Evolutionary conservation across 2,888 invertebrate genomes (phyloP).

Genomic region (Macaria liturata): DNA sequence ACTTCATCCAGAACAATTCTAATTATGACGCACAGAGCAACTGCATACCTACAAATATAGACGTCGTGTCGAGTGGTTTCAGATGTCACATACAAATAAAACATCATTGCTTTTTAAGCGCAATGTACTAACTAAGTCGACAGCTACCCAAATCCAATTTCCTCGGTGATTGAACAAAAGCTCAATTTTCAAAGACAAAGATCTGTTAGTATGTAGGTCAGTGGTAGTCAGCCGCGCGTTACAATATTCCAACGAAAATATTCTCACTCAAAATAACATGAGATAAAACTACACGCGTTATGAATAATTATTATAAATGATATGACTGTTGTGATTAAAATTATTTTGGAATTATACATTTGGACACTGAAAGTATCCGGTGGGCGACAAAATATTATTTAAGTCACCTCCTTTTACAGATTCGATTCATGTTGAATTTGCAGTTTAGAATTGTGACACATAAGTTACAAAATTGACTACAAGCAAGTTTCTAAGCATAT

Average conservation of each 20-base stretch:
- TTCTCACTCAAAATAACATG: slow-evolving; percentile 38
- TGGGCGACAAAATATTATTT: neutral
- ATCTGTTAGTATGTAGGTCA: slow-evolving; percentile 41
- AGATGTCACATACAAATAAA: too few species aligned
- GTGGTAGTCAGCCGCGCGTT: slow-evolving; percentile 38
- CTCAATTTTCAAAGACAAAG: slow-evolving; percentile 34
- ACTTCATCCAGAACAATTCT: slow-evolving; percentile 17
- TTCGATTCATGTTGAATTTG: neutral
- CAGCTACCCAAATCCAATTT: neutral
- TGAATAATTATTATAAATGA: slow-evolving; percentile 2
- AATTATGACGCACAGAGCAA: neutral
- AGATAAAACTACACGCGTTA: slow-evolving; percentile 2
- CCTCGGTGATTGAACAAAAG: slow-evolving; percentile 15
- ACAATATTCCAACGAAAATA: slow-evolving; percentile 42
- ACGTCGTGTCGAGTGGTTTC: too few species aligned
- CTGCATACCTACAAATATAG: neutral
- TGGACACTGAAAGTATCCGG: slow-evolving; percentile 3
- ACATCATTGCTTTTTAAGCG: too few species aligned
- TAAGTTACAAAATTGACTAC: too few species aligned
- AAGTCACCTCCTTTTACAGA: slow-evolving; percentile 4
- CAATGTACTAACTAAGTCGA: neutral
- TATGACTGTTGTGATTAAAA: neutral
- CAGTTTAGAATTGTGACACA: neutral
- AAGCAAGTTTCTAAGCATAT: too few species aligned
- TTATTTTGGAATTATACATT: slow-evolving; percentile 5